Conservation (phyloP, 1,140 invertebrate genomes). For the Drosophila fuyamai region DNA sequence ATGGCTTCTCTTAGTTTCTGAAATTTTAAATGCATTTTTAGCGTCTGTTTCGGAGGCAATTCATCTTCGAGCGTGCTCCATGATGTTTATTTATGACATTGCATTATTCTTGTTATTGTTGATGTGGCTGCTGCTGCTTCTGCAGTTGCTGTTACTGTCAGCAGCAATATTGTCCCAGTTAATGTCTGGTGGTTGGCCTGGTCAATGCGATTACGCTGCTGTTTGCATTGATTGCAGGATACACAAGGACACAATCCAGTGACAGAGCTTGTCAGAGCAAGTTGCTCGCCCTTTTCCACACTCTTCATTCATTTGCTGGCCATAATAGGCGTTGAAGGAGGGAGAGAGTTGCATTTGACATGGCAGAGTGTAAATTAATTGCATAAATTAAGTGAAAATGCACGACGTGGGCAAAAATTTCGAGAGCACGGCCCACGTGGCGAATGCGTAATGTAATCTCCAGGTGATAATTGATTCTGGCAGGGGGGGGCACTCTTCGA, state of each 20-base stretch:
- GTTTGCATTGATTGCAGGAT: slow-evolving; percentile 75
- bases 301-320: slow-evolving; percentile 49
- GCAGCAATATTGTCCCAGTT: slow-evolving; percentile 55
- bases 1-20: slow-evolving; percentile 1
- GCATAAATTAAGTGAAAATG: slow-evolving; percentile 78
- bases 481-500: slow-evolving; percentile 13
- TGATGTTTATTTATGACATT: slow-evolving; percentile 71
- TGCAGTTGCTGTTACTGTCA: slow-evolving; percentile 49
- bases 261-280: slow-evolving; percentile 60
- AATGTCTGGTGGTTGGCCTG: slow-evolving; percentile 40
- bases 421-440: slow-evolving; percentile 25
- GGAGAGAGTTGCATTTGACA: slow-evolving; percentile 36
- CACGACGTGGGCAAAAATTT: slow-evolving; percentile 26
- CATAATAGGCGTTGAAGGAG: slow-evolving; percentile 58
- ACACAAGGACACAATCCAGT: slow-evolving; percentile 45
- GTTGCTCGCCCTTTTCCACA: slow-evolving; percentile 42
- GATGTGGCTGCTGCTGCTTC: slow-evolving; percentile 22
- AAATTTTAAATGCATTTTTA: slow-evolving; percentile 20
- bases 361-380: slow-evolving; percentile 78
- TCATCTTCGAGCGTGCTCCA: slow-evolving; percentile 55
- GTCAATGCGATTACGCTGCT: slow-evolving; percentile 72
- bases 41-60: slow-evolving; percentile 33
- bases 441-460: slow-evolving; percentile 63
- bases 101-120: slow-evolving; percentile 41
- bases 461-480: slow-evolving; percentile 56